Evolutionary conservation across 2,113 vertebrate species (phyloP).

Genomic region (Lepidothrix coronata): DNA sequence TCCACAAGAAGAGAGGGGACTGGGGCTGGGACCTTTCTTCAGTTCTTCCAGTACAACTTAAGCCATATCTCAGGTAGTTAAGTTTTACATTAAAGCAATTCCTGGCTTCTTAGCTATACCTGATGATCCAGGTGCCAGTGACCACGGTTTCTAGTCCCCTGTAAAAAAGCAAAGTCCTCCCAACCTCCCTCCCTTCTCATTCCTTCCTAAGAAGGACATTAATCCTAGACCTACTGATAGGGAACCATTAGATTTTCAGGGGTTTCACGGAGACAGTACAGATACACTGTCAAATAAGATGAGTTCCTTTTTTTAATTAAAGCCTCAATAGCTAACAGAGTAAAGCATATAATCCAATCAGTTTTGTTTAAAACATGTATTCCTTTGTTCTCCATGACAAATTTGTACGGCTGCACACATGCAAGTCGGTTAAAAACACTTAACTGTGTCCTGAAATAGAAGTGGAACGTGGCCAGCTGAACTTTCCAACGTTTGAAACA

Average conservation of each 20-base stretch:
- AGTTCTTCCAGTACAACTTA: background rate
- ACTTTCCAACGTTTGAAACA: conserved; percentile 60
- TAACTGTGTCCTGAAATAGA: conserved; percentile 56
- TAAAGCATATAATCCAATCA: conserved; percentile 29
- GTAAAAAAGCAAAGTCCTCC: background rate
- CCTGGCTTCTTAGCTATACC: background rate
- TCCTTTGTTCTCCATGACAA: conserved; percentile 52
- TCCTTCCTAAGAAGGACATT: background rate
- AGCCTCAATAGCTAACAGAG: background rate
- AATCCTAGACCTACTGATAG: background rate
- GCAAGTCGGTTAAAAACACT: conserved; percentile 54
- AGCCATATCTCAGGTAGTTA: background rate
- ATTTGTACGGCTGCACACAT: conserved; percentile 12
- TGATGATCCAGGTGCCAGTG: background rate
- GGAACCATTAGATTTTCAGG: background rate
- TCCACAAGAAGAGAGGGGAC: background rate
- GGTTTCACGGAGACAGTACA: background rate
- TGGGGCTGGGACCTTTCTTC: background rate
- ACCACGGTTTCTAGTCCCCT: background rate
- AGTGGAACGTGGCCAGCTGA: conserved; percentile 41
- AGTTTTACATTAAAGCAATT: background rate
- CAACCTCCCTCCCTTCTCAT: background rate
- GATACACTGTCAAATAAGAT: background rate
- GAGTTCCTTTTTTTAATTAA: conserved; percentile 6
- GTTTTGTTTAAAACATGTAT: conserved; percentile 45